phyloP scores from a whole-genome alignment of 2,113 vertebrate species.

The Xenotilapia flavipinnis region DNA sequence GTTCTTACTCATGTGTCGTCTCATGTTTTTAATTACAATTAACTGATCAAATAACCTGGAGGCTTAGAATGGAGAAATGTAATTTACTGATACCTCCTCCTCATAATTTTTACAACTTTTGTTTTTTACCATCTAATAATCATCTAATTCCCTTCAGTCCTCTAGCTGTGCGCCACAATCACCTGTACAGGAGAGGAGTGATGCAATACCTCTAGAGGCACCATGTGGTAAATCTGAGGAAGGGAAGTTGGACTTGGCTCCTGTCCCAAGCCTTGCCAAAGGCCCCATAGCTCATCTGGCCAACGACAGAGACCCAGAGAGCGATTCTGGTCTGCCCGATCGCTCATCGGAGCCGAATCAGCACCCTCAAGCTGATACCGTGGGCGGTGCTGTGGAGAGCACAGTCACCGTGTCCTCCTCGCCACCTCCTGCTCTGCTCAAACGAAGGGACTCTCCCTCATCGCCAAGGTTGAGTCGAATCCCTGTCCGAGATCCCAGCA shows the following conservation, averaged over 20 bases:
- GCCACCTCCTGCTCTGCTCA: conserved; percentile 40
- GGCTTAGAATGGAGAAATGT: too few species aligned
- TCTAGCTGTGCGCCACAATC: conserved; percentile 42
- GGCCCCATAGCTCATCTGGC: conserved; percentile 14
- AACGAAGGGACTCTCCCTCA: conserved; percentile 50
- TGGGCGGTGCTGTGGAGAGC: conserved; percentile 53
- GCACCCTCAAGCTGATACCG: conserved; percentile 48
- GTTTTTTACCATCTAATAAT: background rate
- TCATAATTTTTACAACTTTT: too few species aligned
- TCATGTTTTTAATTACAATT: too few species aligned
- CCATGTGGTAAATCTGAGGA: conserved; percentile 23
- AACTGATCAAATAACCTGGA: too few species aligned
- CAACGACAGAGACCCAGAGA: conserved; percentile 67
- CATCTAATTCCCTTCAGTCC: conserved; percentile 32
- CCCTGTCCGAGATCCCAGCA: conserved; percentile 82
- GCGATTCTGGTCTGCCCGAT: conserved; percentile 70
- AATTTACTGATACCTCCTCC: too few species aligned
- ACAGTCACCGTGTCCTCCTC: conserved; percentile 50
- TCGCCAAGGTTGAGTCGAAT: conserved; percentile 86
- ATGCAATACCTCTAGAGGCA: conserved; percentile 36
- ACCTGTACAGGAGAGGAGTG: conserved; percentile 47
- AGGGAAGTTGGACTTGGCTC: conserved; percentile 48
- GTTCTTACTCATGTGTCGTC: too few species aligned
- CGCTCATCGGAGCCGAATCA: conserved; percentile 64
- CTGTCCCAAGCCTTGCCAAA: conserved; percentile 67